These are phyloP conservation scores for Nibea coibor DNA, from an alignment of 2,113 vertebrate species.

Conservation along the genomic window DNA sequence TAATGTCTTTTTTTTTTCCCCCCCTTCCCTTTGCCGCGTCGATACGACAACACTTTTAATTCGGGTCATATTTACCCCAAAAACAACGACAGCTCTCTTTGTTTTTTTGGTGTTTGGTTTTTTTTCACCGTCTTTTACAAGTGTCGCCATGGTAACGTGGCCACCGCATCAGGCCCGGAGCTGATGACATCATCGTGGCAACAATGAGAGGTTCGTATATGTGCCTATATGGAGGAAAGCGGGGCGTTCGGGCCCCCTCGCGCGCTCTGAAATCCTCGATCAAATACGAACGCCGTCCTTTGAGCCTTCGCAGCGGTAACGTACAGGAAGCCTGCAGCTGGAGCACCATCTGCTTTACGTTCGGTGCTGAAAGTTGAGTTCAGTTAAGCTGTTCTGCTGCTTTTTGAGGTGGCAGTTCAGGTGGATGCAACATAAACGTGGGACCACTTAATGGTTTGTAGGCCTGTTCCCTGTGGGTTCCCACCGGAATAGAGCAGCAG, in stretches of 20 bases:
- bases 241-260: background rate
- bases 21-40: constrained; percentile 3
- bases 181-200: constrained; percentile 75
- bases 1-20: constrained; percentile 12
- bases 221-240: constrained; percentile 28
- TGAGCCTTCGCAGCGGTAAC: background rate
- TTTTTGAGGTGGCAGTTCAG: background rate
- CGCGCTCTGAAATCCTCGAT: constrained; percentile 11
- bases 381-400: background rate
- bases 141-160: constrained; percentile 69
- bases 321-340: constrained; percentile 5
- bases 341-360: constrained; percentile 25
- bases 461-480: background rate
- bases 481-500: background rate
- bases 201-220: constrained; percentile 61
- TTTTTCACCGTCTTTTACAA: constrained; percentile 61
- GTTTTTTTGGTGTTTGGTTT: constrained; percentile 36
- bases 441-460: background rate
- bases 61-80: constrained; percentile 61
- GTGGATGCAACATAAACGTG: background rate
- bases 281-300: background rate
- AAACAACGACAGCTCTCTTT: constrained; percentile 44
- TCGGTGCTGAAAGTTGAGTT: background rate
- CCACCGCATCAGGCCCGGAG: constrained; percentile 62
- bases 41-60: constrained; percentile 38